Evolutionary conservation across 2,888 invertebrate species (phyloP).

Genomic region (Urechis unicinctus): DNA sequence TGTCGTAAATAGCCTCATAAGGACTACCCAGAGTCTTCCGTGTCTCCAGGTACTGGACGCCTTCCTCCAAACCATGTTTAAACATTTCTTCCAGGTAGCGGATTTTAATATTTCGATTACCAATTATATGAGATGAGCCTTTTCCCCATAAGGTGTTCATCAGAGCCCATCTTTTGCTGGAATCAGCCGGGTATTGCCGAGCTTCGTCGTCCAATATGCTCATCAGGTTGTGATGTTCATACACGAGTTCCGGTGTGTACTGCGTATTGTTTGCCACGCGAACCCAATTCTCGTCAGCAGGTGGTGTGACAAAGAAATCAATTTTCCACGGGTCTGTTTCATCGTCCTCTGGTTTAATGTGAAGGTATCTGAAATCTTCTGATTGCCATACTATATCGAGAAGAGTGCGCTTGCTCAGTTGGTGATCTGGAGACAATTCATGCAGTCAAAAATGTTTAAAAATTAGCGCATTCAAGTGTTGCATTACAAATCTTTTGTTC

Average conservation of each 20-base stretch:
- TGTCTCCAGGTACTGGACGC: slow-evolving; percentile 19
- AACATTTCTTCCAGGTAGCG: slow-evolving; percentile 14
- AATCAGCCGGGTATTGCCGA: slow-evolving; percentile 16
- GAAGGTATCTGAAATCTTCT: slow-evolving; percentile 16
- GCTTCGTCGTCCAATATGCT: slow-evolving; percentile 10
- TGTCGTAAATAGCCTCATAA: slow-evolving; percentile 10
- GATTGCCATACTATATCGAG: slow-evolving; percentile 19
- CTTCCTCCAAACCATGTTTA: slow-evolving; percentile 13
- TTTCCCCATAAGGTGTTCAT: slow-evolving; percentile 17
- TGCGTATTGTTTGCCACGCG: background rate
- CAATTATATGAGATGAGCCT: slow-evolving; percentile 10
- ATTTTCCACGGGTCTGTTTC: slow-evolving; percentile 3
- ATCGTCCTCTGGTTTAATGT: slow-evolving; percentile 12
- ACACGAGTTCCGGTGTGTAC: slow-evolving; percentile 2
- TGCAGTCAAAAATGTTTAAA: background rate
- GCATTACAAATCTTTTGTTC: too few species aligned
- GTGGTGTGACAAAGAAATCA: slow-evolving; percentile 16
- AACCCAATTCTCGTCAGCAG: slow-evolving; percentile 6
- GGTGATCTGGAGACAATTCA: slow-evolving; percentile 12
- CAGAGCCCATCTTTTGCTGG: slow-evolving; percentile 11
- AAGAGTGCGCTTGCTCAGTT: slow-evolving; percentile 14
- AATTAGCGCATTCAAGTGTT: too few species aligned
- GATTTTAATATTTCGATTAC: slow-evolving; percentile 15
- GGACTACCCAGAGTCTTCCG: slow-evolving; percentile 11
- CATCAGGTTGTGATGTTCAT: slow-evolving; percentile 4